Percentiles rank a stretch among this genome's conserved stretches.
Conservation (phyloP, 2,113 vertebrate genomes). For the Nannobrachium achirus region DNA sequence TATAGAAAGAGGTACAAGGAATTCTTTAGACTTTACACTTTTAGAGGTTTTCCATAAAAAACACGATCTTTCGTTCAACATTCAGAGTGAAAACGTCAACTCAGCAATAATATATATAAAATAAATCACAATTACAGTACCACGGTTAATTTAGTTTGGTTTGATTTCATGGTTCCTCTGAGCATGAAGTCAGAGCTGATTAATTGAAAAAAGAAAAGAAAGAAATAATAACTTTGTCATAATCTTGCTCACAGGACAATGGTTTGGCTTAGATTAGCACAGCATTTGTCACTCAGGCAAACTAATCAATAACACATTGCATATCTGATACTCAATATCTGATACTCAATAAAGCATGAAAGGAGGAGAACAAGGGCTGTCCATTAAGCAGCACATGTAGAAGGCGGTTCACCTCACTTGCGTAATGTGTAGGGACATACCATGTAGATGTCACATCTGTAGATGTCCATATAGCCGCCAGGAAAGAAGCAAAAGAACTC, state of each 20-base stretch:
- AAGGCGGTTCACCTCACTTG: conserved; percentile 9
- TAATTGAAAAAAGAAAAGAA: neutral
- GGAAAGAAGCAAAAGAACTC: conserved; percentile 2
- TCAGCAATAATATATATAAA: neutral
- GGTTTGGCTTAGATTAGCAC: conserved; percentile 33
- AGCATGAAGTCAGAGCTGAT: neutral
- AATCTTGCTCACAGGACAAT: neutral
- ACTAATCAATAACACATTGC: conserved; percentile 20
- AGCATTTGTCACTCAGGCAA: conserved; percentile 6
- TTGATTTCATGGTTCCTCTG: neutral
- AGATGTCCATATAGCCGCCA: too few species aligned
- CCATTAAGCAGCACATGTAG: neutral
- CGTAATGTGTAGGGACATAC: conserved; percentile 1
- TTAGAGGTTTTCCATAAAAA: too few species aligned
- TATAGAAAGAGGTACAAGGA: too few species aligned
- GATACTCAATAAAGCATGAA: conserved; percentile 7
- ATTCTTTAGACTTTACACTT: too few species aligned
- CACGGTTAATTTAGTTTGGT: neutral
- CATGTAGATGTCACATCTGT: too few species aligned
- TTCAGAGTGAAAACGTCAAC: too few species aligned
- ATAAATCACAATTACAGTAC: neutral
- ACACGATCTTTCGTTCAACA: too few species aligned
- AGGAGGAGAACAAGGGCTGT: neutral
- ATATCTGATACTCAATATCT: conserved; percentile 1
- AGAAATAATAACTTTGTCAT: too few species aligned